Evolutionary conservation across 2,888 invertebrate species (phyloP).

Genomic region (Pyrrhia umbra): DNA sequence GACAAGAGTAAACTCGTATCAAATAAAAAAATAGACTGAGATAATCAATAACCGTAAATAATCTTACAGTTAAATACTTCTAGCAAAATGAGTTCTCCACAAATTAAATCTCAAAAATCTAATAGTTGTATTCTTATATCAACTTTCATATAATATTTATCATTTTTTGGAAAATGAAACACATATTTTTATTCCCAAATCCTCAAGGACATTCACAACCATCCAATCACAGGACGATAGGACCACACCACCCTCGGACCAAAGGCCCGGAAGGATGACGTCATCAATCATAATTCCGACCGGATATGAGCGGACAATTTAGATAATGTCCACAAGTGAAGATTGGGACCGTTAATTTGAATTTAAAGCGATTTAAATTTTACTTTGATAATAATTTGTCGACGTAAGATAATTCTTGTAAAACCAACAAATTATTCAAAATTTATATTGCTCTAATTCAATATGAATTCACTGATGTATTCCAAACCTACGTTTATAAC

Average conservation of each 20-base stretch:
- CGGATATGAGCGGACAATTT: constrained; percentile 59
- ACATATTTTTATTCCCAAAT: constrained; percentile 25
- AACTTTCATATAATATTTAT: no score
- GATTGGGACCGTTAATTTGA: constrained; percentile 48
- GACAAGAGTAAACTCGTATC: no score
- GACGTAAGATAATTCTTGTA: not conserved
- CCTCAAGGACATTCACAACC: constrained; percentile 21
- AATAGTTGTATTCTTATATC: no score
- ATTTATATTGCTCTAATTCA: no score
- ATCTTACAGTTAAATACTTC: no score
- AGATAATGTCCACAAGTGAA: constrained; percentile 61
- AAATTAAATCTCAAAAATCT: no score
- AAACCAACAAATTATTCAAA: not conserved
- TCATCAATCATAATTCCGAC: constrained; percentile 62
- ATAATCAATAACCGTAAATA: no score
- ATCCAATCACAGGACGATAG: constrained; percentile 36
- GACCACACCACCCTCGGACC: constrained; percentile 18
- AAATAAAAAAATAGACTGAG: no score
- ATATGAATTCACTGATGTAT: no score
- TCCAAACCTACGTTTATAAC: no score
- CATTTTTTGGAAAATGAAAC: constrained; percentile 1
- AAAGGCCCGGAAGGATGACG: constrained; percentile 47
- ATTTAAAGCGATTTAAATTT: constrained; percentile 33
- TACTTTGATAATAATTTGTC: constrained; percentile 20
- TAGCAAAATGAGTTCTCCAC: no score